Percentiles rank a stretch among this genome's conserved stretches.
These are phyloP conservation scores for Crocidura indochinensis DNA, from an alignment of 2,797 vertebrate species.

Conservation along the genomic window DNA sequence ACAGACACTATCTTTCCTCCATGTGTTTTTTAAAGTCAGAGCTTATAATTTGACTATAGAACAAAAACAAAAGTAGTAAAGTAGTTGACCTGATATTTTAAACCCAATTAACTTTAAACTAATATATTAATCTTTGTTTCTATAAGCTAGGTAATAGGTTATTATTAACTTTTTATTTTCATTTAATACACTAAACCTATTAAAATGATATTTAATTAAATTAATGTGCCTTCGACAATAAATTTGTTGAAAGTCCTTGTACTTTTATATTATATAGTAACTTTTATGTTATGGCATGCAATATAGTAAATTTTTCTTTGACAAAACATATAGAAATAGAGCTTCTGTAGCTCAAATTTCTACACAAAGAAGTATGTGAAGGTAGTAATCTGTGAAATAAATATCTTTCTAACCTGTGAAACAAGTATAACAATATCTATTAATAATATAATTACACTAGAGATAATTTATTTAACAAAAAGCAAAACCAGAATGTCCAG, in stretches of 20 bases:
- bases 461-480: not conserved
- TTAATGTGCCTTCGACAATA: not conserved
- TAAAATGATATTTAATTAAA: constrained; percentile 30
- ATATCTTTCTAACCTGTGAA: no score
- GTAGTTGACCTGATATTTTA: not conserved
- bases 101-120: constrained; percentile 25
- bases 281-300: constrained; percentile 26
- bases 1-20: not conserved
- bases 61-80: not conserved
- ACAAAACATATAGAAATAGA: constrained; percentile 35
- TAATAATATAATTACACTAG: not conserved
- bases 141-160: constrained; percentile 21
- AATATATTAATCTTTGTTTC: not conserved
- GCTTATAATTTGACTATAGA: not conserved
- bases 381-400: no score
- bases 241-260: constrained; percentile 1
- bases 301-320: not conserved
- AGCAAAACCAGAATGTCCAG: not conserved
- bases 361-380: no score
- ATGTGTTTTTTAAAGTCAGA: not conserved
- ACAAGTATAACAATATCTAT: no score
- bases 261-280: constrained; percentile 28
- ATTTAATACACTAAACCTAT: constrained; percentile 11
- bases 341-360: not conserved
- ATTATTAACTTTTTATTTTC: constrained; percentile 38